These are phyloP conservation scores for Guaruba guarouba DNA, from an alignment of 2,113 vertebrate genomes.

Conservation along the genomic window DNA sequence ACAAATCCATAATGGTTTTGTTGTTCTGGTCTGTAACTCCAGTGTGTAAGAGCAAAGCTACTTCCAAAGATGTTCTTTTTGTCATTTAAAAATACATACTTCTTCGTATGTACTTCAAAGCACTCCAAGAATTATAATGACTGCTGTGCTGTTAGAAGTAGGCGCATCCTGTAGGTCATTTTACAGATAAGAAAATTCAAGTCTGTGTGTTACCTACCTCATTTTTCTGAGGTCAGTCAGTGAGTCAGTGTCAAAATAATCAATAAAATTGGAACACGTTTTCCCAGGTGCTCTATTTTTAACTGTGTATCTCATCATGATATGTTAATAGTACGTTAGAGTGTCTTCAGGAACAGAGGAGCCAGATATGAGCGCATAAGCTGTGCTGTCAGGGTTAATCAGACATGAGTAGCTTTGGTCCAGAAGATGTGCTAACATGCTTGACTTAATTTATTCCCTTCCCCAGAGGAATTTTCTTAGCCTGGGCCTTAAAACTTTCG, in stretches of 20 bases:
- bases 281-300: not conserved
- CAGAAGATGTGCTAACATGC: not conserved
- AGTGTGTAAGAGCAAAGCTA: not conserved
- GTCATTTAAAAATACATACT: not conserved
- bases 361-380: not conserved
- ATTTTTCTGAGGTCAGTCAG: not conserved
- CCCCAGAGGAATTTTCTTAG: not conserved
- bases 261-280: not conserved
- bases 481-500: not conserved
- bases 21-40: not conserved
- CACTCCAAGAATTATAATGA: not conserved
- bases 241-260: not conserved
- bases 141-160: not conserved
- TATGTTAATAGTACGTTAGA: not conserved
- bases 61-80: not conserved
- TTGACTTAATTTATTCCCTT: not conserved
- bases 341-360: not conserved
- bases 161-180: not conserved
- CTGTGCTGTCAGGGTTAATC: not conserved
- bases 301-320: not conserved
- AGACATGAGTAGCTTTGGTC: not conserved
- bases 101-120: not conserved
- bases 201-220: not conserved
- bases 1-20: not conserved
- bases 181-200: not conserved